Base-by-base conservation (phyloP, 2,888 invertebrate genomes). In the Timandra comae region DNA sequence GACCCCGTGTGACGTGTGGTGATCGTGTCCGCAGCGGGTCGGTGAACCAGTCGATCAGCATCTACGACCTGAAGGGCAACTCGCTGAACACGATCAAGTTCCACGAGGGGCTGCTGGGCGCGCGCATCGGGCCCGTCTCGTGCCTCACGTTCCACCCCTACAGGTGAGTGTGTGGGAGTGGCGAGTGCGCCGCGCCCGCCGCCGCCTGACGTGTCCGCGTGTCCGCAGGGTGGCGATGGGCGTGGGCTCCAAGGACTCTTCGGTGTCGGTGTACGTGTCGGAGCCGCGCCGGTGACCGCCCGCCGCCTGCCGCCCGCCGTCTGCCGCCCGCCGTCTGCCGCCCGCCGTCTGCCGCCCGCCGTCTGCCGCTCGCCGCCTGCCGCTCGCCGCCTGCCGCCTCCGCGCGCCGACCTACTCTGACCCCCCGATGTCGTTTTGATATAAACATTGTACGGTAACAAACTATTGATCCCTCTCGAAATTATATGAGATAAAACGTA, bases 131-230 rank as follows among this genome's bases (percentile, higher is more conserved):
- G 9, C 93, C 96, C 26, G 93, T 97, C 40, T 92, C 92, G 52
- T 96, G 95, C 67, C 86, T 98, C 56, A 91, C 92, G 48, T 98
- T 97, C 85, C 98, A 98, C 76, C 94, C 96, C 21, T 90, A 94
- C 55, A 86, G 80, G 81, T 82, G 24, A 7, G 22, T 2, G 5
- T 6, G 12, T 7, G n/a, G 9, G 10, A 20, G 3, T 9, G 9
- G 7, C 5, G 10, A 29, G 26, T 24, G 19, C 28, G 13, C 2
- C 11, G 10, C 27, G 13, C 3, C 11, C 13, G 30, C 2, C 4
- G 12, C 13, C 13, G 10, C 7, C 27, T 13, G 6, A 22, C 23
- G 6, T 7, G 7, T 9, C 7, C 11, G 30, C 13, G 7, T 16
- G 8, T n/a, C n/a, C n/a, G 19, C 67, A 91, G 93, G 63, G 91